Conservation (phyloP, 1,140 invertebrate genomes). For the Kradibia gibbosae region DNA sequence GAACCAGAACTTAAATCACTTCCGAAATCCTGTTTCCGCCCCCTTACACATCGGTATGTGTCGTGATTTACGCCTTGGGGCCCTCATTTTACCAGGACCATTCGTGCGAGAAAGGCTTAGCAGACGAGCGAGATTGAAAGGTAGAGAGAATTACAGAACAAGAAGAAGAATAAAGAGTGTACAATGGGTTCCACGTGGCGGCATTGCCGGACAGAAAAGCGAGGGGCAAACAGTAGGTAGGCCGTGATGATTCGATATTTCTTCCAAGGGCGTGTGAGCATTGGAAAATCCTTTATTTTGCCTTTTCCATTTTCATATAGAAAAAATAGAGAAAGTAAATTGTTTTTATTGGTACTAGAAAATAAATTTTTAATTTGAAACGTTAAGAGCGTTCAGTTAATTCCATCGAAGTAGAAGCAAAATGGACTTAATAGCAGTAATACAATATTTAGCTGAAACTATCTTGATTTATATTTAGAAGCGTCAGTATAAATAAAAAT, state of each 20-base stretch:
- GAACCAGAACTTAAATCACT: slow-evolving; percentile 47
- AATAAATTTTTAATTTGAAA: slow-evolving; percentile 16
- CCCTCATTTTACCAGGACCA: neutral
- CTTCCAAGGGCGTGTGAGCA: slow-evolving; percentile 4
- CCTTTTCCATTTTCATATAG: neutral
- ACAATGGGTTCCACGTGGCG: too few species aligned
- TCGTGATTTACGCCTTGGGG: slow-evolving; percentile 44
- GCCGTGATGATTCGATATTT: slow-evolving; percentile 44
- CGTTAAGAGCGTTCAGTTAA: slow-evolving; percentile 20
- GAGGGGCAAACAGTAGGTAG: neutral
- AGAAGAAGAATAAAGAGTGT: neutral
- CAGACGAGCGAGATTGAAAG: neutral
- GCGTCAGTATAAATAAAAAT: too few species aligned
- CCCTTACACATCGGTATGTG: slow-evolving; percentile 27
- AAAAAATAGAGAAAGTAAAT: neutral
- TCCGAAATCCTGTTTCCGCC: slow-evolving; percentile 46
- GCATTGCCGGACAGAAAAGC: neutral
- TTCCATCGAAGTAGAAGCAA: neutral
- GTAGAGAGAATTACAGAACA: slow-evolving; percentile 1
- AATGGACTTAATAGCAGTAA: neutral
- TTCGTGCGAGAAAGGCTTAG: neutral
- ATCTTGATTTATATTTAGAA: too few species aligned
- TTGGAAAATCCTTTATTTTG: slow-evolving; percentile 32
- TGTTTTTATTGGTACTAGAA: slow-evolving; percentile 42
- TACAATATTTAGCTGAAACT: neutral